These are phyloP conservation scores for Pterobdella sp. DNA, from an alignment of 2,888 invertebrate genomes.

Conservation along the genomic window DNA sequence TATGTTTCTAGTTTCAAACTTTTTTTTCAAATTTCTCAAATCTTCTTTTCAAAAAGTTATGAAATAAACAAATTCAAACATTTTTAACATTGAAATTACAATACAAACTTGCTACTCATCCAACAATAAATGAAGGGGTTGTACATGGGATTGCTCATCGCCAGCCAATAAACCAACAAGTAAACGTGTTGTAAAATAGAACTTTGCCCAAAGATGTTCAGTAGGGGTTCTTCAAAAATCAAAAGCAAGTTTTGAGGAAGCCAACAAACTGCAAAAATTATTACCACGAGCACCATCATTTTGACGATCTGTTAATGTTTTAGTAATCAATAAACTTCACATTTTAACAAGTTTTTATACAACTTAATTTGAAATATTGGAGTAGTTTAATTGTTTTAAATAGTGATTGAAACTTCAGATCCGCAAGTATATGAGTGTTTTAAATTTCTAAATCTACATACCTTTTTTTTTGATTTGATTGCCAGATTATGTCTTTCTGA, in stretches of 20 bases:
- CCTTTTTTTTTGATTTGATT: conserved; percentile 77
- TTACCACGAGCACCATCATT: conserved; percentile 82
- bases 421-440: too few species aligned
- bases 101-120: conserved; percentile 84
- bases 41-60: too few species aligned
- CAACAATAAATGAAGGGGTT: conserved; percentile 94
- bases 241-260: conserved; percentile 88
- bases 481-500: conserved; percentile 75
- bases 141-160: conserved; percentile 98
- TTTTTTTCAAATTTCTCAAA: too few species aligned
- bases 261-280: conserved; percentile 92
- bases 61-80: too few species aligned
- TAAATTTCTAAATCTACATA: too few species aligned
- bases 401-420: too few species aligned
- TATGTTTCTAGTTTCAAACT: too few species aligned
- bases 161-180: conserved; percentile 72
- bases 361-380: too few species aligned
- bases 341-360: too few species aligned
- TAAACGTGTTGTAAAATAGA: conserved; percentile 70
- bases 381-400: too few species aligned
- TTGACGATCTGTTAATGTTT: conserved; percentile 77
- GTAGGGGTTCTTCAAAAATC: conserved; percentile 68
- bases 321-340: too few species aligned
- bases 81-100: neutral
- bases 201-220: conserved; percentile 67